Percentiles rank a stretch among this genome's conserved stretches.
phyloP scores from a whole-genome alignment of 2,888 invertebrate species.

The Acronicta aceris region DNA sequence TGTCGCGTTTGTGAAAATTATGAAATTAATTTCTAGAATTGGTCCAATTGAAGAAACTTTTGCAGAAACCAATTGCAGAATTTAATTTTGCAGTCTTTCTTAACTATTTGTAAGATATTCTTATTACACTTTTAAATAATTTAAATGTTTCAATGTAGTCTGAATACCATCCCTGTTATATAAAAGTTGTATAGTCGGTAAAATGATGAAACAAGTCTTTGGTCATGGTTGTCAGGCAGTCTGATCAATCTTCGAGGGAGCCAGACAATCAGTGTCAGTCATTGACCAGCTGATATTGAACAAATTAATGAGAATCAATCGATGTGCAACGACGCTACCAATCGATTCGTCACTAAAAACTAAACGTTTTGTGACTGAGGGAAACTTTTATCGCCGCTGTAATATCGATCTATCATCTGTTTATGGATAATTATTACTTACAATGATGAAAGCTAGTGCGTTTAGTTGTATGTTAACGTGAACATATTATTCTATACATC shows the following conservation, averaged over 20 bases:
- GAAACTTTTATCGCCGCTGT: conserved; percentile 10
- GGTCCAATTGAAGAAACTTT: conserved; percentile 34
- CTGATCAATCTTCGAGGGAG: conserved; percentile 41
- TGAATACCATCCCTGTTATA: conserved; percentile 12
- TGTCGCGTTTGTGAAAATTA: conserved; percentile 50
- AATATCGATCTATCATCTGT: conserved; percentile 14
- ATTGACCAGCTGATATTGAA: conserved; percentile 49
- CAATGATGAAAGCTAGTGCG: conserved; percentile 14
- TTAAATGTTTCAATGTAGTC: neutral
- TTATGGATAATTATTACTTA: conserved; percentile 27
- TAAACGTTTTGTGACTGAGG: conserved; percentile 16
- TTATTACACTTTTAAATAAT: neutral
- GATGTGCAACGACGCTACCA: conserved; percentile 41
- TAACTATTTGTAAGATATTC: conserved; percentile 22
- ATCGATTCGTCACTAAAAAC: conserved; percentile 41
- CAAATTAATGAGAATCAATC: conserved; percentile 51
- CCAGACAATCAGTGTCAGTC: conserved; percentile 51
- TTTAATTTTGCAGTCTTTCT: conserved; percentile 29
- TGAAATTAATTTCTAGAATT: conserved; percentile 49
- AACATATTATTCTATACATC: conserved; percentile 10
- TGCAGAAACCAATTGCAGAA: conserved; percentile 2
- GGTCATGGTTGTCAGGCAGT: conserved; percentile 43
- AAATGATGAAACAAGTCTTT: conserved; percentile 54
- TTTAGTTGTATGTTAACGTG: conserved; percentile 26
- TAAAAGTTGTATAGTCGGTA: conserved; percentile 24